Evolutionary conservation across 37 sponge, comb jelly and placozoan species (phyloP), one percentile per base, ranked within the genome.

Genomic region (Oopsacas minuta): DNA sequence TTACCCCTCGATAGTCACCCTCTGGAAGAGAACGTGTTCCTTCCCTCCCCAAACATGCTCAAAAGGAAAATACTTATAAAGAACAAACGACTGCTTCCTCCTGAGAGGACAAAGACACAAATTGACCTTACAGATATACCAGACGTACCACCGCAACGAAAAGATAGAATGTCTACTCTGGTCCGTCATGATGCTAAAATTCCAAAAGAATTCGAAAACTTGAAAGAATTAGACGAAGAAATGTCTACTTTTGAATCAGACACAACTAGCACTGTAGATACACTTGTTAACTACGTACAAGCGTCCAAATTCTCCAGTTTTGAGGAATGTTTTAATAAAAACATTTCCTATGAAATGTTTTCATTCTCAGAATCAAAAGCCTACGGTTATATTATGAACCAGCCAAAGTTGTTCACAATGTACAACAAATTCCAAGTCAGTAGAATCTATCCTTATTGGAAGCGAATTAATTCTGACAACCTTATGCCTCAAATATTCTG

Each of bases 401-500:
- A 61, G 30, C 75, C 20, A 10, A 61, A 61, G 75, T 34, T 61
- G 28, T 61, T 61, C 75, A 61, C 75, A 7, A 61, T 61, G 75
- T 61, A 93, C 86, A 95, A 93, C 85, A 85, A 84, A 83, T 35
- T 89, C 0, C 96, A 95, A 83, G 37, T 87, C 82, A 90, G 92
- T 42, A 69, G 96, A 39, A 86, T 95, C 0, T 95, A 95, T 81
- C 96, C 96, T 22, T 61, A 61, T 34, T 84, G 81, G 38, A 52
- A 69, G 0, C 84, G 96, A 23, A 83, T 95, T 23, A 87, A 87
- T 75, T 95, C 96, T 85, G 86, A 88, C 52, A 95, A 95, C 83
- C 91, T 89, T 53, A 87, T 89, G 86, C 96, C 96, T 20, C 89
- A 61, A 91, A 88, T 91, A 0, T 93, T 85, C 82, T 95, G 96